Base-by-base conservation (phyloP, 2,797 vertebrate genomes). In the Chlorospingus semifuscus region DNA sequence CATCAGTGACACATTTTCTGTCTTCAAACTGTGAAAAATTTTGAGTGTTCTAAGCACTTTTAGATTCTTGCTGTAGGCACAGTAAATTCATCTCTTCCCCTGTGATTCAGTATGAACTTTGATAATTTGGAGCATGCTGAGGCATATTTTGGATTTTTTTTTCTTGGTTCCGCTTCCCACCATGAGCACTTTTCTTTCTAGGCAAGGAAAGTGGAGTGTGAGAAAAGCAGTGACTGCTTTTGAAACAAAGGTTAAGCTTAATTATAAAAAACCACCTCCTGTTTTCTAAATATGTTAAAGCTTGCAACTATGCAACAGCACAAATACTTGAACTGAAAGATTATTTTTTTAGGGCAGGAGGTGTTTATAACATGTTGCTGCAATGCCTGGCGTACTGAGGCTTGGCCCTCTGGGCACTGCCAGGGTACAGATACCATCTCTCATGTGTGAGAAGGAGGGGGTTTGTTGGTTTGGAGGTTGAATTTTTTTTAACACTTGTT, bases 271-370 rank as follows among this genome's bases (percentile, higher is more conserved):
- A 90, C n/a, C 37, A 60, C 34, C 41, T 36, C 29, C 9, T 92
- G 30, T 85, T 80, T 92, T 92, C 56, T 82, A 68, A 70, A 57
- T 79, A 52, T 41, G 87, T 95, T 93, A 83, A 94, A 95, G 90
- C 90, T 70, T 93, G 87, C 81, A 87, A 4, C 30, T 70, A 17
- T 84, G 41, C 65, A 82, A 74, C 29, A 79, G 34, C 60, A 46
- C 46, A 30, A 94, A 83, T 61, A 53, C 16, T 77, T 83, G 77
- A 81, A 72, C 34, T 11, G 37, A 60, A 77, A 64, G 50, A 6
- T 9, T 19, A 20, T 32, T 46, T 53, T 74, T 75, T 64, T 18
- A 60, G 74, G 64, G 41, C 65, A 86, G 55, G 57, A 82, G 74
- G 36, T 94, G 80, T 94, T 89, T 49, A 1, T 61, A 70, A 83